Evolutionary conservation across 2,888 invertebrate genomes (phyloP).

Genomic region (Sylvicola fuscatus): DNA sequence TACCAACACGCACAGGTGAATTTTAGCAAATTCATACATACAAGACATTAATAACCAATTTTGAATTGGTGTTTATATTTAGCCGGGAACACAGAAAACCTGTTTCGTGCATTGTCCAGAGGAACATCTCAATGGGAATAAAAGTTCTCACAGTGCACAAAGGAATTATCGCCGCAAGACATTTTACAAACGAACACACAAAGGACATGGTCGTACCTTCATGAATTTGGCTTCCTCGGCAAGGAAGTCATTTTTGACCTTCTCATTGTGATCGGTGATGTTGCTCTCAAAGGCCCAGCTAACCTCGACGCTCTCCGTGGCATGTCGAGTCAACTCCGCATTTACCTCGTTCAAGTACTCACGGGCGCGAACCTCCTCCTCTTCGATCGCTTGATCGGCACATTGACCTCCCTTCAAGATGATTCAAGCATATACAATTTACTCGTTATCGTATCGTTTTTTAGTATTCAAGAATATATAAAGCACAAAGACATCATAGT

Average conservation of each 20-base stretch:
- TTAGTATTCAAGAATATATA: no score
- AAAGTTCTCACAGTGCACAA: no score
- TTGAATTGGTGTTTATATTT: no score
- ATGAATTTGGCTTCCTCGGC: constrained; percentile 19
- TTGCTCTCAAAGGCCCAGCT: constrained; percentile 50
- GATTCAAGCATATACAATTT: no score
- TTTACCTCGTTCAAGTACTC: constrained; percentile 41
- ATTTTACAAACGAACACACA: background rate
- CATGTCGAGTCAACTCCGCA: constrained; percentile 32
- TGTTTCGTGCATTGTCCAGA: no score
- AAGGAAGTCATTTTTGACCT: constrained; percentile 21
- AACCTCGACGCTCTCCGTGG: constrained; percentile 36
- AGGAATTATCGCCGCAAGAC: background rate
- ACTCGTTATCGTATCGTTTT: no score
- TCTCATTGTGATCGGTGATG: constrained; percentile 49
- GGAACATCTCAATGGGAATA: no score
- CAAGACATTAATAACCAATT: no score
- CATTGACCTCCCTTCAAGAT: constrained; percentile 24
- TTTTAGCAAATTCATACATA: no score
- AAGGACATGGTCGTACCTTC: constrained; percentile 20
- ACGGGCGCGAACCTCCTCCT: constrained; percentile 33
- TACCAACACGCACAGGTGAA: no score
- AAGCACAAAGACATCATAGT: no score
- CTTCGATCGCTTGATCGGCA: constrained; percentile 31
- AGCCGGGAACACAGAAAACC: no score